Percentiles rank a stretch among this genome's conserved stretches.
Evolutionary conservation across 2,888 invertebrate species (phyloP).

Genomic region (Agonopterix heracliana): DNA sequence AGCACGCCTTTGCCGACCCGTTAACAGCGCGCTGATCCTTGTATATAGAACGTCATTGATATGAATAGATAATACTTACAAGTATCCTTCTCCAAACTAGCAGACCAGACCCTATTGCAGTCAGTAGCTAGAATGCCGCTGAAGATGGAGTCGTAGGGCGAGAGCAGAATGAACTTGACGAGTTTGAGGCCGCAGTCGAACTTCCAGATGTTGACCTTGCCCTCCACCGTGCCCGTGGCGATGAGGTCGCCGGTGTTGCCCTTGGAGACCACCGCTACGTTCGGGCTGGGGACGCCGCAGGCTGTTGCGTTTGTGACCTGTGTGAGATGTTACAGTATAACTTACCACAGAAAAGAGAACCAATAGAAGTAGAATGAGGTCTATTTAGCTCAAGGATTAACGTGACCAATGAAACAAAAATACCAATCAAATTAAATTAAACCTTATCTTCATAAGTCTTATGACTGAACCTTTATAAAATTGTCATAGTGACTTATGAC

Average conservation of each 20-base stretch:
- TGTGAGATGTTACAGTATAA: not conserved
- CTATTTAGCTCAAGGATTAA: too few species aligned
- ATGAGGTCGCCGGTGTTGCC: constrained; percentile 77
- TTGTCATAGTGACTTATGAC: too few species aligned
- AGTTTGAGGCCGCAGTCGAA: constrained; percentile 86
- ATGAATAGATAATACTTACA: constrained; percentile 51
- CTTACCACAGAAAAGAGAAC: too few species aligned
- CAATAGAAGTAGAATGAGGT: too few species aligned
- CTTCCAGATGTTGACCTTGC: constrained; percentile 88
- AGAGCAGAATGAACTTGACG: constrained; percentile 76
- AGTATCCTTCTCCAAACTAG: constrained; percentile 63
- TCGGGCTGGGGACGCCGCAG: constrained; percentile 79
- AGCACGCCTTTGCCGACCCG: too few species aligned
- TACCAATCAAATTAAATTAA: too few species aligned
- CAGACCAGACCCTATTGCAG: constrained; percentile 64
- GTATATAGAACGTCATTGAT: too few species aligned
- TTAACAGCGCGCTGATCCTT: too few species aligned
- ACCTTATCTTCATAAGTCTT: too few species aligned
- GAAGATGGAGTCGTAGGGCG: constrained; percentile 69
- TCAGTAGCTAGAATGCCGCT: constrained; percentile 62
- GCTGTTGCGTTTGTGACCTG: constrained; percentile 87
- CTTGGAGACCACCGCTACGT: constrained; percentile 75
- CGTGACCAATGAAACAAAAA: too few species aligned
- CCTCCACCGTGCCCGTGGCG: constrained; percentile 76
- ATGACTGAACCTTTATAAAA: too few species aligned